Evolutionary conservation across 2,888 invertebrate species (phyloP), one percentile per base, ranked within the genome.

Genomic region (Dryocosmus kuriphilus): DNA sequence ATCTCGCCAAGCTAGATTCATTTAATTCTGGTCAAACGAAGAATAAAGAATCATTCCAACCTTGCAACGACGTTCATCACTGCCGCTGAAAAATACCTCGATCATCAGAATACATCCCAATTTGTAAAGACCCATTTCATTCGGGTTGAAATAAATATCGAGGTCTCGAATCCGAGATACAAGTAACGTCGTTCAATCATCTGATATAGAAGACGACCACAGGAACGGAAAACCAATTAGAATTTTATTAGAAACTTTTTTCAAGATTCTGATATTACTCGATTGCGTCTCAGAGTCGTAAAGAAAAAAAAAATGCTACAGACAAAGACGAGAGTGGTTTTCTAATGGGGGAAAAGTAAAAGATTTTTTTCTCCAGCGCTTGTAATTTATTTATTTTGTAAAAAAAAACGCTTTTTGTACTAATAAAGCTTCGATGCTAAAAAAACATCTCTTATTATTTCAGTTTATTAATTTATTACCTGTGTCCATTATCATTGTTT

Each of bases 311-410:
- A 76, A 71, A 51, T 65, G n/a, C 41, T 41, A 41, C 74, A 55
- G 67, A 76, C 71, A 63, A 73, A 41, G n/a, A 75, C 63, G 32
- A 79, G 41, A 77, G 75, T 76, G 67, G 67, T 76, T 77, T 61
- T 74, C 74, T 76, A 74, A 75, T 79, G 65, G 30, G 60, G 57
- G 67, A 35, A 71, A 71, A 75, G 80, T 57, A 51, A 65, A 63
- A 32, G 38, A 41, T 65, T 65, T 75, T 65, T 78, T 81, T 79
- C 61, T 84, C 75, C 83, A 83, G 82, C 85, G 84, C 85, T 85
- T 88, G 86, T 90, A 89, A 90, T 87, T 90, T 91, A 91, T 91
- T 91, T 91, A 91, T 91, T 91, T 87, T 91, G 88, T 90, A 90
- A 71, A 67, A 62, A 61, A 16, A 90, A 81, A 89, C 84, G 89